Evolutionary conservation across 2,113 vertebrate species (phyloP).

Genomic region (Gymnorhina tibicen): DNA sequence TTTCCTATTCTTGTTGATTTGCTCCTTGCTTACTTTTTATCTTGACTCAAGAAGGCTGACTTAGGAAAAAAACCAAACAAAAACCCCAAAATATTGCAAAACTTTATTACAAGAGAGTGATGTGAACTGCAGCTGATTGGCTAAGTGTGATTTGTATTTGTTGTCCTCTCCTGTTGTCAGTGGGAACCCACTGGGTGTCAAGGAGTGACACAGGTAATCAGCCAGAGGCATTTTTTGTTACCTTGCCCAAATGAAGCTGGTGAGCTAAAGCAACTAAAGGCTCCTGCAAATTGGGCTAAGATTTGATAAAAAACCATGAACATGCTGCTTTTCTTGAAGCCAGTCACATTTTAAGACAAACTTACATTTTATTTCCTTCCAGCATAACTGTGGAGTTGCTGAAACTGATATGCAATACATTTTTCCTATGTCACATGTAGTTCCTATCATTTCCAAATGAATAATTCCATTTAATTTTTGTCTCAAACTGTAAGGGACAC

Average conservation of each 20-base stretch:
- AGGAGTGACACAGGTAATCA: not conserved
- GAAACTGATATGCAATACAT: not conserved
- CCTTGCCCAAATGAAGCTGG: not conserved
- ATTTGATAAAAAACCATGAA: not conserved
- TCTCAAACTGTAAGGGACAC: not conserved
- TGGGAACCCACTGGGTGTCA: not conserved
- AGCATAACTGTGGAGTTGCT: not conserved
- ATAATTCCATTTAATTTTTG: not conserved
- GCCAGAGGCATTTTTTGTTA: not conserved
- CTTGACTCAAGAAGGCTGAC: not conserved
- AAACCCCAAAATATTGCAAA: not conserved
- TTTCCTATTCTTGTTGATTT: not conserved
- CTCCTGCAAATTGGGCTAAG: not conserved
- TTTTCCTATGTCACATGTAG: not conserved
- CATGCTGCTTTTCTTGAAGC: not conserved
- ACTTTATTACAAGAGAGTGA: not conserved
- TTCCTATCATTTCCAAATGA: not conserved
- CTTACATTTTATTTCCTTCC: not conserved
- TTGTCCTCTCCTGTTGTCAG: not conserved
- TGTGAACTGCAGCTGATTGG: not conserved
- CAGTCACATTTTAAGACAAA: not conserved
- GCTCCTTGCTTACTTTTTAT: not conserved
- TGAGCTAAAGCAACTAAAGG: not conserved
- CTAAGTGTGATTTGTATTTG: not conserved
- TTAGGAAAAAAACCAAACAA: not conserved